Evolutionary conservation across 2,113 vertebrate genomes (phyloP).

Genomic region (Rallus limicola): DNA sequence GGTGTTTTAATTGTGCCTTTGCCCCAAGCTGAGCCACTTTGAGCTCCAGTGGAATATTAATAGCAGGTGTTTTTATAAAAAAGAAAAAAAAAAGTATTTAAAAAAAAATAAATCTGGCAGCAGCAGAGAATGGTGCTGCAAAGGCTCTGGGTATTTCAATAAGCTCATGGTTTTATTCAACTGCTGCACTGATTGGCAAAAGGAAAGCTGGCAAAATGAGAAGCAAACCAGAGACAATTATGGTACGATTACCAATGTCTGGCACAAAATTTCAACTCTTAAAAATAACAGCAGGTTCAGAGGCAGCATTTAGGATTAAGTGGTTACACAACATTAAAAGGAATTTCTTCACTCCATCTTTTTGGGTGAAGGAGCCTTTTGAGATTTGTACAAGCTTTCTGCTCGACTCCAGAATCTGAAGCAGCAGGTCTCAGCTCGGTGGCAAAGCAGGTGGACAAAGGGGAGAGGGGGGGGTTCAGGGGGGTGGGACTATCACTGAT

Average conservation of each 20-base stretch:
- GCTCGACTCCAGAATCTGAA: background rate
- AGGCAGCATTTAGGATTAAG: background rate
- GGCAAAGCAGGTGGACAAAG: constrained; percentile 58
- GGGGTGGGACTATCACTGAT: constrained; percentile 68
- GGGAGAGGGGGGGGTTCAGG: constrained; percentile 25
- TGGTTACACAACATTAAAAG: background rate
- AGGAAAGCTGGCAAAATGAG: background rate
- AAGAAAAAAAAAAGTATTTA: background rate
- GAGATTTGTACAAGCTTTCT: background rate
- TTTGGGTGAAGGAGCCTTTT: background rate
- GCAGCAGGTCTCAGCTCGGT: constrained; percentile 56
- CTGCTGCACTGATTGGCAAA: constrained; percentile 64
- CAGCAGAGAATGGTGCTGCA: constrained; percentile 50
- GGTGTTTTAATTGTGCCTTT: constrained; percentile 80
- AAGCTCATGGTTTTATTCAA: constrained; percentile 38
- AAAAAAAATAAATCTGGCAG: background rate
- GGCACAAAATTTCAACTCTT: constrained; percentile 10
- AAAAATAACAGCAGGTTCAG: background rate
- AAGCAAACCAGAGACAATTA: background rate
- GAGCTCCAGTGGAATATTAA: constrained; percentile 76
- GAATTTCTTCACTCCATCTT: background rate
- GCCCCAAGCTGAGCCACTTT: constrained; percentile 82
- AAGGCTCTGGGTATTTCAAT: background rate
- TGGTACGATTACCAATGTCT: background rate
- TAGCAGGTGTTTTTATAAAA: constrained; percentile 79